Evolutionary conservation across 1,140 invertebrate species (phyloP).

Genomic region (Brachionus paranguensis): DNA sequence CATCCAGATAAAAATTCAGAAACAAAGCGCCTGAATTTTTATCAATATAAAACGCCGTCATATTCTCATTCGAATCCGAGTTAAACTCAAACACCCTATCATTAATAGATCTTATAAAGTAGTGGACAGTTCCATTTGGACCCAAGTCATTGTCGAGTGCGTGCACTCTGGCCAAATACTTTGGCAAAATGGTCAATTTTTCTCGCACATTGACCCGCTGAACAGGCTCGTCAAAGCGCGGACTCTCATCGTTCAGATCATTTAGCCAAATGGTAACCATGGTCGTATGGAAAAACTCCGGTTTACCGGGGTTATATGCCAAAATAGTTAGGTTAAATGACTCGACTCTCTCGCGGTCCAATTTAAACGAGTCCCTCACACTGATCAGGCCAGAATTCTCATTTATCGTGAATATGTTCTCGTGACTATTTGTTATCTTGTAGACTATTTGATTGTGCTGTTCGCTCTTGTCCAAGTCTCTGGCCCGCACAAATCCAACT

Average conservation of each 20-base stretch:
- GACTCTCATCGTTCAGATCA: slow-evolving; percentile 41
- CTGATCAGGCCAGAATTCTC: neutral
- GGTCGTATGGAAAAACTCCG: neutral
- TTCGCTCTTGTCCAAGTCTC: neutral
- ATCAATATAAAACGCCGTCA: neutral
- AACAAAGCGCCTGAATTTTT: neutral
- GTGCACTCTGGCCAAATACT: neutral
- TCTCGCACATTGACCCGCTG: neutral
- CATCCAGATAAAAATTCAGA: neutral
- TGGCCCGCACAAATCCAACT: neutral
- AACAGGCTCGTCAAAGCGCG: slow-evolving; percentile 9
- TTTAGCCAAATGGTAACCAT: slow-evolving; percentile 23
- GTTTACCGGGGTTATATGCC: slow-evolving; percentile 33
- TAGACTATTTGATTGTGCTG: slow-evolving; percentile 14
- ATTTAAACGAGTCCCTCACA: slow-evolving; percentile 11
- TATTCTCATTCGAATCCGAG: neutral
- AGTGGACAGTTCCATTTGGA: slow-evolving; percentile 13
- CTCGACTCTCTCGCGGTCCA: slow-evolving; percentile 24
- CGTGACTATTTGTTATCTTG: slow-evolving; percentile 1
- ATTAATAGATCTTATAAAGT: slow-evolving; percentile 1
- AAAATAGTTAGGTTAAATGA: slow-evolving; percentile 36
- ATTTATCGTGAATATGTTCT: slow-evolving; percentile 18
- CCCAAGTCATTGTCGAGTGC: slow-evolving; percentile 11
- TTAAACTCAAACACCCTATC: neutral
- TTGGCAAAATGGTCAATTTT: slow-evolving; percentile 1